phyloP scores from a whole-genome alignment of 2,113 vertebrate species.

The Phyllostomus discolor region DNA sequence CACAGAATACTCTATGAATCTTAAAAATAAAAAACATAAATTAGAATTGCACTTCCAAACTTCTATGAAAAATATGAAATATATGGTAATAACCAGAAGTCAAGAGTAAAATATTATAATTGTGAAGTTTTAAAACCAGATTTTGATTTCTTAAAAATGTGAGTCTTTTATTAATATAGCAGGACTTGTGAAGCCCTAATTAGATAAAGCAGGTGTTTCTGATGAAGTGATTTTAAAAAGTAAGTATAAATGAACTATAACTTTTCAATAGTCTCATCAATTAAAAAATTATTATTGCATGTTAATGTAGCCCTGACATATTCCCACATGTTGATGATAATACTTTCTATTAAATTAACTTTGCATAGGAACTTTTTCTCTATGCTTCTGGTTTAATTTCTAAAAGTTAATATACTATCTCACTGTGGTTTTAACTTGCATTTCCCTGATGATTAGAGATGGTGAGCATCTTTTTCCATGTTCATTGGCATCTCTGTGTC shows the following conservation, averaged over 20 bases:
- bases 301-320: background rate
- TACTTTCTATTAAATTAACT: background rate
- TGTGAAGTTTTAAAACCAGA: background rate
- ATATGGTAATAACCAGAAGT: background rate
- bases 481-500: background rate
- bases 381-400: background rate
- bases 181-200: background rate
- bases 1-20: background rate
- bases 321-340: background rate
- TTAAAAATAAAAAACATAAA: background rate
- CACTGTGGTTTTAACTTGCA: background rate
- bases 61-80: slow-evolving; percentile 1
- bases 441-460: background rate
- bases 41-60: background rate
- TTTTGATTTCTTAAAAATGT: background rate
- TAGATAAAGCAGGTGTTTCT: background rate
- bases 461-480: background rate
- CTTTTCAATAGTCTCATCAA: background rate
- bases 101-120: slow-evolving; percentile 5
- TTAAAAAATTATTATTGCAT: slow-evolving; percentile 11
- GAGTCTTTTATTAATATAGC: background rate
- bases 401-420: background rate
- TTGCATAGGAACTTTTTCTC: background rate
- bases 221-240: background rate
- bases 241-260: background rate